phyloP scores from a whole-genome alignment of 2,113 vertebrate species.

The Dinomys branickii region DNA sequence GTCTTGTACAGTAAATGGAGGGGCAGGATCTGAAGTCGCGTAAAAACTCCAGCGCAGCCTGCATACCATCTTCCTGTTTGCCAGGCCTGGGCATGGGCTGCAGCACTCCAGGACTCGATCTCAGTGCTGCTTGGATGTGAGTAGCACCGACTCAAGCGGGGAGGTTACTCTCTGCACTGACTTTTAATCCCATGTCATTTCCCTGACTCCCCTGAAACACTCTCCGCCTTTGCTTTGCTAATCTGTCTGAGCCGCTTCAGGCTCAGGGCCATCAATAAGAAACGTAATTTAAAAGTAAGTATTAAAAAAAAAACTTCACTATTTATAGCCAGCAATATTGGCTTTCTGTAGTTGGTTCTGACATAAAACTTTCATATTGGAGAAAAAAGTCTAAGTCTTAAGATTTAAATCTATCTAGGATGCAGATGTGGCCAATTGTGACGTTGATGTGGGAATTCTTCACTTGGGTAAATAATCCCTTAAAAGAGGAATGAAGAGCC shows the following conservation, averaged over 20 bases:
- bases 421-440: not conserved
- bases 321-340: not conserved
- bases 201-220: not conserved
- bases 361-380: not conserved
- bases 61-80: rapidly evolving
- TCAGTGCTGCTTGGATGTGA: too few species aligned
- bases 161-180: not conserved
- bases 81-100: not conserved
- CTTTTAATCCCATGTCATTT: not conserved
- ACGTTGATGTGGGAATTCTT: not conserved
- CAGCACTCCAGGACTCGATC: not conserved
- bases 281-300: not conserved
- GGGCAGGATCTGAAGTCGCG: not conserved
- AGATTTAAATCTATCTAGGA: not conserved
- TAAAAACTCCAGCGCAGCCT: rapidly evolving
- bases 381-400: not conserved
- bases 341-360: not conserved
- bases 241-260: not conserved
- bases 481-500: constrained; percentile 30
- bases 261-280: not conserved
- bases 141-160: not conserved
- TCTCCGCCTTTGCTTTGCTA: not conserved
- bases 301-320: not conserved
- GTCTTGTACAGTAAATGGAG: not conserved
- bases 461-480: not conserved